Evolutionary conservation across 2,113 vertebrate genomes (phyloP), one percentile per base, ranked within the genome.

Genomic region (Prionailurus bengalensis): DNA sequence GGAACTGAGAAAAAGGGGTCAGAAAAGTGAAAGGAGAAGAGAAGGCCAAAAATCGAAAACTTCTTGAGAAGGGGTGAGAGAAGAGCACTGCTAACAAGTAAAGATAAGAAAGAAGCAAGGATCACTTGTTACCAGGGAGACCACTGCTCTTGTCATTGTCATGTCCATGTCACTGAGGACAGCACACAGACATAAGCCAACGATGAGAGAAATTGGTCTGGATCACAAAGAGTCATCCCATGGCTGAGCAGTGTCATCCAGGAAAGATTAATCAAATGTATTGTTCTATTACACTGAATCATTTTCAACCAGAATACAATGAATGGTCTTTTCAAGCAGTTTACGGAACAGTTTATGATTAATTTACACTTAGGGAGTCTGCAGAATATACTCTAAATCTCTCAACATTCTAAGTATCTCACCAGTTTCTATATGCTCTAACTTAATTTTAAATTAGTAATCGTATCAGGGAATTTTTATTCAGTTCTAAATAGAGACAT

Each of bases 351-450:
- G 61, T 19, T 80, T 88, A 66, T 51, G 61, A 66, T 61, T 79
- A 5, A 76, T 74, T 88, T 87, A 29, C 86, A 71, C 73, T 97
- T 86, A 82, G 42, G 7, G 66, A 89, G 45, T 68, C 53, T 89
- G 33, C 31, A 73, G 53, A 81, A 78, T 15, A 82, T 58, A 86
- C 82, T 92, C 45, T 48, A 68, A 86, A 85, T 92, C 29, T 23
- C 42, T 27, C 71, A 61, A 51, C 88, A 80, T 33, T 84, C 33
- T 65, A 48, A 81, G 58, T 65, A 51, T 55, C 27, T 42, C 88
- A 76, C 16, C 71, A 84, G 51, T 29, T 95, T 15, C 76, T 48
- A 70, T 39, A 29, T 31, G 4, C n/a, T 53, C 11, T 45, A 70
- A 73, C 7, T 61, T 66, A 80, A 74, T 71, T 97, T 94, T 36